Evolutionary conservation across 2,888 invertebrate species (phyloP), one percentile per base, ranked within the genome.

Genomic region (Acronicta aceris): DNA sequence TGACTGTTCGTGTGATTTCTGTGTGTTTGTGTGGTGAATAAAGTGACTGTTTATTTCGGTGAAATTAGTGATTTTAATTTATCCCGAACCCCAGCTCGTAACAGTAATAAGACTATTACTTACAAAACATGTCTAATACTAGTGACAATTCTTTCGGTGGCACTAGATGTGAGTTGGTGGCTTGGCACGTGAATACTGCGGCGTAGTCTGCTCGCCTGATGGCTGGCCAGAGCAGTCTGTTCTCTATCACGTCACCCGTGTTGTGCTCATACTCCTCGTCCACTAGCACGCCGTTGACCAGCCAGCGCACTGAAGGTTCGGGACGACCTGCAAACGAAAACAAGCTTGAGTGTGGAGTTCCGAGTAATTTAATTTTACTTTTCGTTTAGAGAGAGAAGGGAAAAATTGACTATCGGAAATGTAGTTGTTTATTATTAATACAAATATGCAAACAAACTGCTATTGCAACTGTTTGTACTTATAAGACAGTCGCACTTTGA

Each of bases 111-210:
- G n/a, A n/a, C n/a, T 36, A 36, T 5, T 80, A 96, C 98, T 97
- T 91, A 98, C 98, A 89, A 87, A 97, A 97, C 92, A 98, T 96
- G 84, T 98, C 97, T 64, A 98, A 95, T 52, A 96, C 95, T 53
- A 97, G 96, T 30, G 97, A 96, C 15, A 97, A 96, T 88, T 97
- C 97, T 87, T 96, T 96, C 10, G 98, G 97, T 80, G 97, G 97
- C 55, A 97, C 97, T 58, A 98, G 95, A 81, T 96, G 96, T 58
- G 98, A 98, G 93, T 98, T 98, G 83, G 97, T 95, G 25, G 98
- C 98, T 88, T 98, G 97, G 86, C 98, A 98, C 59, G 97, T 98
- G 94, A 98, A 98, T 74, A 97, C 96, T 17, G 97, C 97, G 78
- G 98, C 97, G 81, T 98, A 96, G 94, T 98, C 97, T 27, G 96